These are phyloP conservation scores for Trinectes maculatus DNA, from an alignment of 2,113 vertebrate species.

Conservation along the genomic window DNA sequence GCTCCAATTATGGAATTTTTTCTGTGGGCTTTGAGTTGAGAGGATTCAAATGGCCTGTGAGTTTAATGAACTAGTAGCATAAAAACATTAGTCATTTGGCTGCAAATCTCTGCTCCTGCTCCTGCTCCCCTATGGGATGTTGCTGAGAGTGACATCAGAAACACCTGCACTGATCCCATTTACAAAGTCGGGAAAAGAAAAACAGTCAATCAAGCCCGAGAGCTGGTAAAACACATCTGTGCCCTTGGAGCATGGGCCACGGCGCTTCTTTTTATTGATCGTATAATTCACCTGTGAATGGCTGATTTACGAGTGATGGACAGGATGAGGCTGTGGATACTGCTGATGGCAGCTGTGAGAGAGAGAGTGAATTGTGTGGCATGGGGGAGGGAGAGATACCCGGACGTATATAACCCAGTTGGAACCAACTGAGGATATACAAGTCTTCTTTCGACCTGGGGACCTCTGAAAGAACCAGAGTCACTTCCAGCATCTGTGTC, in stretches of 20 bases:
- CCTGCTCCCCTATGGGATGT: constrained; percentile 61
- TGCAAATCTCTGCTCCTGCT: constrained; percentile 44
- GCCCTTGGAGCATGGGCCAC: constrained; percentile 54
- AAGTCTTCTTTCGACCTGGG: constrained; percentile 50
- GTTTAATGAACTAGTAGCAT: constrained; percentile 58
- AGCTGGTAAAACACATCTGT: constrained; percentile 61
- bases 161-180: constrained; percentile 56
- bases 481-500: constrained; percentile 28
- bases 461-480: constrained; percentile 42
- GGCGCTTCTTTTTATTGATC: constrained; percentile 59
- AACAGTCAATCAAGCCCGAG: constrained; percentile 59
- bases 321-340: constrained; percentile 26
- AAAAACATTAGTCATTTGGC: constrained; percentile 54
- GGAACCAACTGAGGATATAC: constrained; percentile 24
- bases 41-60: constrained; percentile 44
- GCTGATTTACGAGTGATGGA: constrained; percentile 67
- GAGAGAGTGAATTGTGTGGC: constrained; percentile 9
- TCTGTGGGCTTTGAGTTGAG: constrained; percentile 15
- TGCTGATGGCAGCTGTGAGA: constrained; percentile 28
- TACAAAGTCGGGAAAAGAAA: constrained; percentile 63
- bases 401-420: constrained; percentile 71
- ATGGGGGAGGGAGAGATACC: constrained; percentile 11
- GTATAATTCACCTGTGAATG: constrained; percentile 69
- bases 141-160: constrained; percentile 41
- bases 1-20: neutral